Percentiles rank a stretch among this genome's conserved stretches.
phyloP scores from a whole-genome alignment of 2,113 vertebrate species.

The Siphamia tubifer region DNA sequence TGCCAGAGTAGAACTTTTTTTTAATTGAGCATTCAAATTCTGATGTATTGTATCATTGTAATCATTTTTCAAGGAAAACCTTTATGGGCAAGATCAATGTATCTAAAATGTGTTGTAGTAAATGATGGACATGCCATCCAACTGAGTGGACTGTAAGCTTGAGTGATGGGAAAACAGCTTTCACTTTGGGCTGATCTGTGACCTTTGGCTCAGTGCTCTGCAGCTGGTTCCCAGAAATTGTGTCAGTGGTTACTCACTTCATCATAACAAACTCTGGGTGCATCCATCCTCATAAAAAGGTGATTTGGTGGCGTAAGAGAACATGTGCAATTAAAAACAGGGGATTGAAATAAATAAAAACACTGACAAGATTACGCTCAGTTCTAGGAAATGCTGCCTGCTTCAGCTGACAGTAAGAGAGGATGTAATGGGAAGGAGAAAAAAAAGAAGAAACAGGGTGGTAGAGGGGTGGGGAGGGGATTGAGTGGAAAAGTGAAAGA shows the following conservation, averaged over 20 bases:
- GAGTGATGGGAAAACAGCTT: slow-evolving; percentile 63
- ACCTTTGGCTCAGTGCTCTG: slow-evolving; percentile 62
- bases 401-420: slow-evolving; percentile 70
- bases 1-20: slow-evolving; percentile 26
- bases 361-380: slow-evolving; percentile 62
- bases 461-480: slow-evolving; percentile 25
- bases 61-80: slow-evolving; percentile 49
- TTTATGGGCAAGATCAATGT: slow-evolving; percentile 55
- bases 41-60: slow-evolving; percentile 51
- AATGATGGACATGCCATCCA: slow-evolving; percentile 54
- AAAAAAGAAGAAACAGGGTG: slow-evolving; percentile 2
- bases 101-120: slow-evolving; percentile 44
- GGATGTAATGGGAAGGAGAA: background rate
- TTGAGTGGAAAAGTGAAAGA: slow-evolving; percentile 67
- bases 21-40: slow-evolving; percentile 56
- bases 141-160: slow-evolving; percentile 42
- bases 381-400: slow-evolving; percentile 72
- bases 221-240: slow-evolving; percentile 64
- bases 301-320: slow-evolving; percentile 42
- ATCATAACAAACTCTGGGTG: slow-evolving; percentile 46
- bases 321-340: slow-evolving; percentile 51
- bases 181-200: slow-evolving; percentile 52
- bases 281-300: slow-evolving; percentile 71
- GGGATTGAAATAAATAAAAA: slow-evolving; percentile 35
- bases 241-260: slow-evolving; percentile 41